Evolutionary conservation across 2,113 vertebrate genomes (phyloP).

Genomic region (Atlantisia rogersi): DNA sequence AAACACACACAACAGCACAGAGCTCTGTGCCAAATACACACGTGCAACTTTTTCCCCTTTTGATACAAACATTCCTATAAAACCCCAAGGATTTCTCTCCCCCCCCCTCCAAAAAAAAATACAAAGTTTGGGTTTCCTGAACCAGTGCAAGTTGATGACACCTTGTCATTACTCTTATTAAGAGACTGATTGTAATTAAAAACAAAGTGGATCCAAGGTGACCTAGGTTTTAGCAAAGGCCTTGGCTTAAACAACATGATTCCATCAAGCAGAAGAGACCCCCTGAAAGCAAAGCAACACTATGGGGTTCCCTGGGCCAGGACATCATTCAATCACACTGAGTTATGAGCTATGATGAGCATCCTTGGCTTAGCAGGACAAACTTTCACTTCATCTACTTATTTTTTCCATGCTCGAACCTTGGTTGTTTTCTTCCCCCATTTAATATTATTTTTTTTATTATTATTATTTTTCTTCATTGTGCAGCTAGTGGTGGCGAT

Average conservation of each 20-base stretch:
- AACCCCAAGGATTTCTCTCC: not conserved
- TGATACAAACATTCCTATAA: not conserved
- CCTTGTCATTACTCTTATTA: not conserved
- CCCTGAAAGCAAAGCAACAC: not conserved
- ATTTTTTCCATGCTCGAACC: not conserved
- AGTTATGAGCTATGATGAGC: not conserved
- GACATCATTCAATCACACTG: not conserved
- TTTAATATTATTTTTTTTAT: not conserved
- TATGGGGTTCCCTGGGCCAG: not conserved
- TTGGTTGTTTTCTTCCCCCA: accelerated
- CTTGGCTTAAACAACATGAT: not conserved
- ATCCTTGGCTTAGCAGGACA: not conserved
- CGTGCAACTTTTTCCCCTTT: not conserved
- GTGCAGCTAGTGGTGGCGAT: not conserved
- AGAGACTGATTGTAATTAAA: not conserved
- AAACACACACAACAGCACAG: not conserved
- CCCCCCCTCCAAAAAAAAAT: not conserved
- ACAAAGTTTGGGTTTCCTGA: not conserved
- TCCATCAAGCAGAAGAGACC: not conserved
- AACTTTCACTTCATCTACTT: not conserved
- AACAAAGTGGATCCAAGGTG: not conserved
- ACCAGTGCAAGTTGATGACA: not conserved
- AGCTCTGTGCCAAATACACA: not conserved
- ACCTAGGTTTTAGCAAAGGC: not conserved
- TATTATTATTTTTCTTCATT: not conserved